Base-by-base conservation (phyloP, 2,888 invertebrate genomes). In the Aspidiotus rigidus region DNA sequence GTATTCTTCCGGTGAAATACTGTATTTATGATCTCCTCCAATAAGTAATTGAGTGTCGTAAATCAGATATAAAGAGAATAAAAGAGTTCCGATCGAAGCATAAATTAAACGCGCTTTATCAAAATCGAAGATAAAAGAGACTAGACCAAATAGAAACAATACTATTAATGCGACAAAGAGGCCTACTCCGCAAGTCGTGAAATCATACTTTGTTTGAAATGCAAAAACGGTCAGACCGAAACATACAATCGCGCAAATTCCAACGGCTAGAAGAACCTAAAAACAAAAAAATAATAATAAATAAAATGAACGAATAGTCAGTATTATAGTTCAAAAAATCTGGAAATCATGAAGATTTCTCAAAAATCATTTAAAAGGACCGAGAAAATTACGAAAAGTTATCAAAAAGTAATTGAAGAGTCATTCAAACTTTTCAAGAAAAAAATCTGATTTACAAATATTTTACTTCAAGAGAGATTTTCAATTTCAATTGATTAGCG, bases 21-120 rank as follows among this genome's bases (percentile, higher is more conserved):
- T 83, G 79, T 89, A 92, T 78, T 90, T 91, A 80, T 96, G 95
- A 53, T 86, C 86, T 13, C 93, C 93, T 6, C 93, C 94, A 78
- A 94, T 82, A 90, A 95, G 92, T 74, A 84, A 72, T 79, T 95
- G 94, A 0, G 93, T 94, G 79, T 95, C 95, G 77, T 92, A 92
- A n/a, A 95, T 84, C 64, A 95, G 81, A 79, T 93, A 96, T 69
- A 93, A 77, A 0, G 91, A 91, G 80, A 96, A 96, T 1, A 96
- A 78, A 9, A 96, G 79, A 0, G 93, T 95, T 7, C 95, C 96
- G 10, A 90, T 75, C 0, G 88, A 88, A 0, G 93, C 88, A 78
- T 95, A 95, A 1, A 93, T 83, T 28, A 85, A 83, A 74, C 82
- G 83, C 73, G 79, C 79, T 41, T 71, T 69, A 16, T 62, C 59